Base-by-base conservation (phyloP, 2,113 vertebrate genomes). In the Nestor notabilis region DNA sequence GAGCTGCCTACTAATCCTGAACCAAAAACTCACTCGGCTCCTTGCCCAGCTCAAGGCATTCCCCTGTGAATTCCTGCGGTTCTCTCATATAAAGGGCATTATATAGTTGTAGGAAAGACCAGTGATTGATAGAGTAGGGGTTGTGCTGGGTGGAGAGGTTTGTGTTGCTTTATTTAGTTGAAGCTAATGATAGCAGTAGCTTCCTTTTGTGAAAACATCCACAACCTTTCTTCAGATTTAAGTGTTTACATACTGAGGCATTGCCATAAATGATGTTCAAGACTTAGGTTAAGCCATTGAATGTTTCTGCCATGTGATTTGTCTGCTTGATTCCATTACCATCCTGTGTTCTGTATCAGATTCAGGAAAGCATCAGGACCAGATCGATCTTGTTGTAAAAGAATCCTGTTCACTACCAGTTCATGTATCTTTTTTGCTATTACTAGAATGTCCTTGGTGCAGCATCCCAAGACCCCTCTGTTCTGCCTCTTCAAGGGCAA, bases 71-170 rank as follows among this genome's bases (percentile, higher is more conserved):
- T 60, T 84, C 11, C 39, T 5, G 1, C 49, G 70, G 12, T 16
- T 72, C 14, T 81, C 13, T 88, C 10, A 13, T 50, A 14, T 39
- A 27, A 91, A 82, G 5, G 10, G 1, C 19, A 21, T 61, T 75
- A 20, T 43, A 17, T 2, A 41, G 44, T 33, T 33, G 33, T 39
- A 29, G 17, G 3, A 23, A 55, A 74, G 28, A 56, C 7, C 3
- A 1, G 1, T 43, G 14, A 19, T 5, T 47, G 29, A 43, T 4
- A 55, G 13, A 65, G 8, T 16, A 49, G 0, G 1, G 17, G 9
- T 65, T 77, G 55, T 94, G 11, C 17, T 69, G 17, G 15, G 28
- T 68, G 10, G 20, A 72, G 43, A 23, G 10, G 8, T 24, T 52
- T 85, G 29, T 60, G 8, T 20, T 89, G 33, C 17, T 89, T 78